A percentile compares a stretch with the other conserved stretches of the same genome.
Evolutionary conservation across 2,797 vertebrate genomes (phyloP).

Genomic region (Siniperca scherzeri): DNA sequence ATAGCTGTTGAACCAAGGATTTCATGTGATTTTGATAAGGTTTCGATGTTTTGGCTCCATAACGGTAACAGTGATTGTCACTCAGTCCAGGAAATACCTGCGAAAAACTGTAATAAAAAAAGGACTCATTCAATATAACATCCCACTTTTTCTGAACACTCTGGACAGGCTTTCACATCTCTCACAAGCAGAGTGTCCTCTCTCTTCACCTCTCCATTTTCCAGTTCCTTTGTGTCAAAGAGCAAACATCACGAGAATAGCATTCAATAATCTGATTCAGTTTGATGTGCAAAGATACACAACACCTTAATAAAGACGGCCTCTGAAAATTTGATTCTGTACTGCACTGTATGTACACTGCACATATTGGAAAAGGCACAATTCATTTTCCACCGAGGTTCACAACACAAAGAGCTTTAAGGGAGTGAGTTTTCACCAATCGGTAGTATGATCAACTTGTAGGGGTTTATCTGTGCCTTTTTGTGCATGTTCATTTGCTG

Average conservation of each 20-base stretch:
- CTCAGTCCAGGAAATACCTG: not conserved
- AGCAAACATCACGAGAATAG: not conserved
- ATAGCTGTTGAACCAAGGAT: not conserved
- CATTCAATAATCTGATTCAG: not conserved
- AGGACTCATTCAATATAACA: not conserved
- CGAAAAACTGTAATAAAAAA: not conserved
- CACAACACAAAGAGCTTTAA: too few species aligned
- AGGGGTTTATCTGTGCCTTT: too few species aligned
- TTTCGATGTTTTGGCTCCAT: not conserved
- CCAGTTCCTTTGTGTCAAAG: not conserved
- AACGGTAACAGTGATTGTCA: not conserved
- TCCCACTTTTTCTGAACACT: not conserved
- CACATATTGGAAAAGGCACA: not conserved
- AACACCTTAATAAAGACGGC: not conserved
- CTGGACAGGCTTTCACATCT: not conserved
- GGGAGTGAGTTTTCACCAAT: too few species aligned
- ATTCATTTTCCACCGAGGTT: not conserved
- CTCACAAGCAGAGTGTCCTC: not conserved
- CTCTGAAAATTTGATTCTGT: not conserved
- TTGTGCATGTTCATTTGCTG: too few species aligned
- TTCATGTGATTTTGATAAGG: not conserved
- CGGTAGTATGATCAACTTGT: too few species aligned
- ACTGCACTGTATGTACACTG: not conserved
- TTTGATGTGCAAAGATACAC: constrained; percentile 8
- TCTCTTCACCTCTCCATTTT: not conserved